A percentile compares a stretch with the other conserved stretches of the same genome.
phyloP scores from a whole-genome alignment of 2,888 invertebrate species.

The Zeuzera pyrina region DNA sequence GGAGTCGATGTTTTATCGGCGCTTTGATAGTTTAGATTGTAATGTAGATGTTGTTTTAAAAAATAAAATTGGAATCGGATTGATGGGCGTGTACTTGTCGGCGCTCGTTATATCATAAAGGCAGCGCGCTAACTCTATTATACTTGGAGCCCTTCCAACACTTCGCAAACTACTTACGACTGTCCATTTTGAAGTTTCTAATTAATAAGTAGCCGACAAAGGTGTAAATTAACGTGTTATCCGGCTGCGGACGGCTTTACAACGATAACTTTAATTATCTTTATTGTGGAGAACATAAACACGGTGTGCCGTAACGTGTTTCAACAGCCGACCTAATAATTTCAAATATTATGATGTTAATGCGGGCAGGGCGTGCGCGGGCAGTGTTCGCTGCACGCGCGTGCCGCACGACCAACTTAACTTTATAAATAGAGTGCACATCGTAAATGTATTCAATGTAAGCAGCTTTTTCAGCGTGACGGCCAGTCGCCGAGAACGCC shows the following conservation, averaged over 20 bases:
- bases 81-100: constrained; percentile 20
- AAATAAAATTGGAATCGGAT: constrained; percentile 46
- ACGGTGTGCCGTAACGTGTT: constrained; percentile 31
- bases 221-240: background rate
- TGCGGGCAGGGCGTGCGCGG: constrained; percentile 32
- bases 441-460: constrained; percentile 58
- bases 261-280: constrained; percentile 26
- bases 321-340: constrained; percentile 60
- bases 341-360: constrained; percentile 59
- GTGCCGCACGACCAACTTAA: constrained; percentile 57
- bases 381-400: constrained; percentile 46
- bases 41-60: constrained; percentile 49
- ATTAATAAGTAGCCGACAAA: no score
- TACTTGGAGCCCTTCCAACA: constrained; percentile 51
- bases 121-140: constrained; percentile 45
- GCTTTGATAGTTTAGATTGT: background rate
- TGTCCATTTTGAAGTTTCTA: constrained; percentile 3
- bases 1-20: background rate
- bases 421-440: constrained; percentile 68
- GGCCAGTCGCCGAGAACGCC: constrained; percentile 52
- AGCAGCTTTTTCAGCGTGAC: constrained; percentile 58
- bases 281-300: constrained; percentile 21
- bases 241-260: constrained; percentile 19
- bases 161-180: no score
- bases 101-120: no score